Base-by-base conservation (phyloP, 1,140 invertebrate species). In the Xylocopa sonorina region DNA sequence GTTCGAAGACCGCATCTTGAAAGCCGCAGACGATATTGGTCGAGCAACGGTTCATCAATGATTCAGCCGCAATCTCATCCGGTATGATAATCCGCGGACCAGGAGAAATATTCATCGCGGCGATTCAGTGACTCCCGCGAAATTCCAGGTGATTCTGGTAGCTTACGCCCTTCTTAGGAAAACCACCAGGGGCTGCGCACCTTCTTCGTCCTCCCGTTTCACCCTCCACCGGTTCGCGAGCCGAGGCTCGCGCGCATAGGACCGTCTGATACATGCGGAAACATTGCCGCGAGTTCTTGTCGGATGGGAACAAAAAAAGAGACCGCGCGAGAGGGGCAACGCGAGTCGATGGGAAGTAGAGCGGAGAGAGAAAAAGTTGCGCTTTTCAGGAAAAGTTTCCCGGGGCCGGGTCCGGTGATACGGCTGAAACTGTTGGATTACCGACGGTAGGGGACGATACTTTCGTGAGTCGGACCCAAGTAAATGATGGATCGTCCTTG, bases 401-500 rank as follows among this genome's bases (percentile, higher is more conserved):
- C 71, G 16, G 72, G n/a, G n/a, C n/a, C 55, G 75, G 72, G 80
- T 82, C 69, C 64, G 55, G 74, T 83, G 84, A 86, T 80, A 82
- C 80, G 75, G 75, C n/a, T n/a, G 80, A 85, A 88, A 86, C 84
- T 83, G 80, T 78, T 81, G 88, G 89, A 89, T 90, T 88, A 89
- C 85, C 79, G 80, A 43, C 58, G 83, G 76, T 80, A 66, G 80
- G 84, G 78, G 84, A 88, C 89, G 86, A 88, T 91, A 91, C 88
- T 89, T 90, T 86, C 76, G 81, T 84, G 84, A 87, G 81, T 90
- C 88, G 88, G 89, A 90, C 88, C 86, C 81, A 85, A 84, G 90
- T 92, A 91, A 92, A 91, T 92, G 91, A 92, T 92, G 90, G 88
- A 92, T 92, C 85, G 90, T 87, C 73, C 75, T 83, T 74, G 78